These are phyloP conservation scores for Serilophus lunatus DNA, from an alignment of 2,113 vertebrate genomes.

Conservation along the genomic window DNA sequence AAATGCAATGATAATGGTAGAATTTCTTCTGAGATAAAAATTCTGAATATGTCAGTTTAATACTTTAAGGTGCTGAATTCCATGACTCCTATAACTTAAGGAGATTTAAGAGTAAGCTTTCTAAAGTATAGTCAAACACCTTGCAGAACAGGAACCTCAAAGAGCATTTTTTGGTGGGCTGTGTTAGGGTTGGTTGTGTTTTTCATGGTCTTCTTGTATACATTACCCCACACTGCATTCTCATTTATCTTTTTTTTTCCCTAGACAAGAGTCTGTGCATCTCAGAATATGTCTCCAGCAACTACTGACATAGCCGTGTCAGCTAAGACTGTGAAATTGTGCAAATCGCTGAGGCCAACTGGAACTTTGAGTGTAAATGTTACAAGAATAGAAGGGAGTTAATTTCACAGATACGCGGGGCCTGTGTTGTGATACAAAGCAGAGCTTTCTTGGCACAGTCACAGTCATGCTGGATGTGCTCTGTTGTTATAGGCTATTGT, in stretches of 20 bases:
- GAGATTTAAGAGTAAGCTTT: neutral
- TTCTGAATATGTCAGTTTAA: neutral
- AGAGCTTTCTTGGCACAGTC: neutral
- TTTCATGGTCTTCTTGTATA: neutral
- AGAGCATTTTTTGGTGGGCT: neutral
- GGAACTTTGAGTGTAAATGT: neutral
- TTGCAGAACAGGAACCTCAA: neutral
- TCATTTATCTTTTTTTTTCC: neutral
- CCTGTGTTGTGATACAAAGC: neutral
- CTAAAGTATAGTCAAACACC: neutral
- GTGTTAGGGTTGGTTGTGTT: neutral
- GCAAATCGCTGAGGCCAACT: neutral
- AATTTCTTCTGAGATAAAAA: neutral
- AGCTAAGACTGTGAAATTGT: neutral
- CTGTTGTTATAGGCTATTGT: neutral
- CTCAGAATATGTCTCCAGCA: neutral
- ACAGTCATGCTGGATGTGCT: neutral
- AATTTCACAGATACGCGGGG: neutral
- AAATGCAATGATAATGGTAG: neutral
- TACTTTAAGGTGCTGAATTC: neutral
- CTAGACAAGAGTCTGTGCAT: neutral
- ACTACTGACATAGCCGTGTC: neutral
- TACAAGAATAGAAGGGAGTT: neutral
- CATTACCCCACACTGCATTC: neutral
- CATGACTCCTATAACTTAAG: neutral